These are phyloP conservation scores for Platyscelio sp. DNA, from an alignment of 2,888 invertebrate species.

Conservation along the genomic window DNA sequence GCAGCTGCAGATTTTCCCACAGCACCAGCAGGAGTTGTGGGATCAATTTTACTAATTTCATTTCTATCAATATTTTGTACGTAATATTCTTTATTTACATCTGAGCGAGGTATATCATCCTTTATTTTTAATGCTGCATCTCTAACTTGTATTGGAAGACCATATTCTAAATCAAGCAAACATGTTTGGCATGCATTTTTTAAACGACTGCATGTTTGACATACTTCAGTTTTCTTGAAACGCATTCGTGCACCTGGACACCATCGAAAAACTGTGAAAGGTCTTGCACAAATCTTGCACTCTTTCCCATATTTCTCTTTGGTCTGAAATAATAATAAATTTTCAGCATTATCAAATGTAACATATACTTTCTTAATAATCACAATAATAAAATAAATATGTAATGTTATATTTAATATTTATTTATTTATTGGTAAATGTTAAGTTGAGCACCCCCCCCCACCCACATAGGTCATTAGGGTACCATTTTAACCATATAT, in stretches of 20 bases:
- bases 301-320: constrained; percentile 98
- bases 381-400: too few relatives aligned
- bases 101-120: constrained; percentile 96
- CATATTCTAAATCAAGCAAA: constrained; percentile 96
- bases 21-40: constrained; percentile 87
- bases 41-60: constrained; percentile 87
- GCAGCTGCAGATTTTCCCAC: constrained; percentile 92
- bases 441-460: too few relatives aligned
- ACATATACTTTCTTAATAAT: too few relatives aligned
- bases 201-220: constrained; percentile 96
- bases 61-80: constrained; percentile 94
- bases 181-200: constrained; percentile 99
- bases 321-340: constrained; percentile 87
- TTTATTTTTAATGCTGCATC: constrained; percentile 96
- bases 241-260: constrained; percentile 97
- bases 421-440: too few relatives aligned
- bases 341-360: background rate
- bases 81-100: constrained; percentile 97
- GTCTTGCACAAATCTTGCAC: constrained; percentile 97
- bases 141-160: constrained; percentile 94
- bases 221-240: constrained; percentile 98
- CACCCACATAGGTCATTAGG: too few relatives aligned
- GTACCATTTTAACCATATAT: too few relatives aligned
- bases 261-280: constrained; percentile 98
- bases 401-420: too few relatives aligned